These are phyloP conservation scores for Tapera naevia DNA, from an alignment of 2,797 vertebrate species.

Conservation along the genomic window DNA sequence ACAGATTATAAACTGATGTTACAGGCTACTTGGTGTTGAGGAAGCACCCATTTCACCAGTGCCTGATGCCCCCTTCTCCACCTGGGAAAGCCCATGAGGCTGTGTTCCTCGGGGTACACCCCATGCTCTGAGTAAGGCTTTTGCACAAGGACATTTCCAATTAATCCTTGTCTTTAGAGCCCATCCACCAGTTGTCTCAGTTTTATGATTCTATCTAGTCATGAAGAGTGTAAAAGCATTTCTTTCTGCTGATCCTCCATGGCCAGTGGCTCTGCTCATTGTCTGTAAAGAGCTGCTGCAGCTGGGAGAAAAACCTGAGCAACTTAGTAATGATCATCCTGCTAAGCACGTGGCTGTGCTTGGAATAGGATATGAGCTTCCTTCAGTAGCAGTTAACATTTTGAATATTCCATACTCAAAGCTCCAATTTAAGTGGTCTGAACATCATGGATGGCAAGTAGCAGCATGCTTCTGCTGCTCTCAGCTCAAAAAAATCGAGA, in stretches of 20 bases:
- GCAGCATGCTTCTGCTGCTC: not conserved
- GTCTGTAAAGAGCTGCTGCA: not conserved
- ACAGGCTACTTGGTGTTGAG: not conserved
- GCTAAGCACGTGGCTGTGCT: not conserved
- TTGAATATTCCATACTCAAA: slow-evolving; percentile 17
- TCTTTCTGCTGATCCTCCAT: not conserved
- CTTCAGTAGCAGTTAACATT: not conserved
- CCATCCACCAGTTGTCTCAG: not conserved
- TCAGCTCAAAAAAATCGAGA: not conserved
- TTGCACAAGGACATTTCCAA: not conserved
- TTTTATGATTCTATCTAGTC: not conserved
- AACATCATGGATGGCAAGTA: too few species aligned
- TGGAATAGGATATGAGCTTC: not conserved
- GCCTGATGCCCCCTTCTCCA: not conserved
- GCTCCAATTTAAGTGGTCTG: too few species aligned
- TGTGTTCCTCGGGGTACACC: not conserved
- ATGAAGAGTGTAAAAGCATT: not conserved
- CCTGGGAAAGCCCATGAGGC: not conserved
- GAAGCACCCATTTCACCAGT: not conserved
- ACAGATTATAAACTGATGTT: not conserved
- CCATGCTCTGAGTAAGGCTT: not conserved
- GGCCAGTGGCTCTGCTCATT: not conserved
- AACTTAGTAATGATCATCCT: not conserved
- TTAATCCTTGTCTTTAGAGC: not conserved
- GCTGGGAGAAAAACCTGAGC: slow-evolving; percentile 1